Percentiles rank a stretch among this genome's conserved stretches.
Conservation (phyloP, 2,888 invertebrate genomes). For the Drosophila paramelanica region DNA sequence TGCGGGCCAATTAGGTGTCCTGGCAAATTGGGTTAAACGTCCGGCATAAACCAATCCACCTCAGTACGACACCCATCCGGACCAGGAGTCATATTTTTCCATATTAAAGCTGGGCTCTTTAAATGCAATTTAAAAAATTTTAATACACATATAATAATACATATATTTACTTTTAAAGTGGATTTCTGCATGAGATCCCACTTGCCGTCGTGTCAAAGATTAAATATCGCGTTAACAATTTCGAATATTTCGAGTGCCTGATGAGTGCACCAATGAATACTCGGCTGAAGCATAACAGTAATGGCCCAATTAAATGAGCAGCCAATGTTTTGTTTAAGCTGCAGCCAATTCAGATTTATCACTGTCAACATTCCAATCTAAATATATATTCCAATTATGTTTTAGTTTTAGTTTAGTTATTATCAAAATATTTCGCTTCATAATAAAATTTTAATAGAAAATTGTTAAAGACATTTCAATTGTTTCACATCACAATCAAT, state of each 20-base stretch:
- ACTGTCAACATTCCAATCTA: not conserved
- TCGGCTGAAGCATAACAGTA: constrained; percentile 4
- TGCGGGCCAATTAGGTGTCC: constrained; percentile 66
- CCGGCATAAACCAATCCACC: constrained; percentile 22
- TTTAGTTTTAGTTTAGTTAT: no score
- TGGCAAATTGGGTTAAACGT: constrained; percentile 56
- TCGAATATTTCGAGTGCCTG: constrained; percentile 14
- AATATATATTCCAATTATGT: not conserved
- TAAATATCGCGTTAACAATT: constrained; percentile 49
- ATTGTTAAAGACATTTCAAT: no score
- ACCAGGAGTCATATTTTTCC: constrained; percentile 58
- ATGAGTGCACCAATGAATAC: constrained; percentile 9
- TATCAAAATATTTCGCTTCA: not conserved
- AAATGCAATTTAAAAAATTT: constrained; percentile 74
- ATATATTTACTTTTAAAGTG: constrained; percentile 48
- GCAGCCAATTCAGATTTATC: not conserved
- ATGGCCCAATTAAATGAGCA: constrained; percentile 25
- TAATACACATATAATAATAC: constrained; percentile 29
- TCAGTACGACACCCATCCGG: constrained; percentile 12
- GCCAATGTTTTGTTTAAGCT: constrained; percentile 5
- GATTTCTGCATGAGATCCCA: constrained; percentile 49
- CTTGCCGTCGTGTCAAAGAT: constrained; percentile 35
- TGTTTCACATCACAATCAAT: no score
- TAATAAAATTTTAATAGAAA: no score
- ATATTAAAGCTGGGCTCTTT: constrained; percentile 50